Base-by-base conservation (phyloP, 2,113 vertebrate species). In the Lanius collurio region DNA sequence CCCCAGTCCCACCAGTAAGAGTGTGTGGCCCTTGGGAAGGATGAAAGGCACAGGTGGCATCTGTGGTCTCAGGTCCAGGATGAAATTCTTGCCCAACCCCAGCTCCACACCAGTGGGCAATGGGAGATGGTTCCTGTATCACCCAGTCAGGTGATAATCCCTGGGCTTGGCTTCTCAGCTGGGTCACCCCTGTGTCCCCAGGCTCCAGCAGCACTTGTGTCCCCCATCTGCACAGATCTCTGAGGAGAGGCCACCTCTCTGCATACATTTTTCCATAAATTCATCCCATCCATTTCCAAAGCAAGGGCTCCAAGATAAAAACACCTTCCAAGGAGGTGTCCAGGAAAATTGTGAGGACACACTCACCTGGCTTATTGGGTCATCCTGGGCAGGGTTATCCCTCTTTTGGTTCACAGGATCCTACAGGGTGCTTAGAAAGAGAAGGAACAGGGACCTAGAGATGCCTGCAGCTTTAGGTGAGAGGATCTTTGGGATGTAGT, bases 351-450 rank as follows among this genome's bases (percentile, higher is more conserved):
- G 41, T 37, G 41, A 84, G 57, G 37, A 62, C 20, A 19, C 8
- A 0, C 16, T 75, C 35, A 20, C 42, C 31, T 0, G 0, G 15
- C 27, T 79, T 14, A n/a, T 7, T 65, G 2, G 1, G 33, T 30
- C 33, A 7, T 26, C 31, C 47, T 18, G 19, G 50, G 11, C 35
- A 52, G 37, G 17, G 8, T 85, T 23, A 12, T 31, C 37, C 65
- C 28, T 27, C 14, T 21, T 69, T 39, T 23, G 47, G 35, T 46
- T 71, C 62, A 46, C 26, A 19, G 24, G 37, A 57, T 53, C 64
- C 60, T 52, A 21, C 2, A 2, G 35, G 24, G 41, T 28, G 33
- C 26, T 71, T 39, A 42, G 37, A 46, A 53, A 67, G 21, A 68
- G 18, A 37, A 64, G 41, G 14, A 71, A 11, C 9, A 8, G 30